Conservation (phyloP, 2,888 invertebrate species). For the Meiosimyza decipiens region DNA sequence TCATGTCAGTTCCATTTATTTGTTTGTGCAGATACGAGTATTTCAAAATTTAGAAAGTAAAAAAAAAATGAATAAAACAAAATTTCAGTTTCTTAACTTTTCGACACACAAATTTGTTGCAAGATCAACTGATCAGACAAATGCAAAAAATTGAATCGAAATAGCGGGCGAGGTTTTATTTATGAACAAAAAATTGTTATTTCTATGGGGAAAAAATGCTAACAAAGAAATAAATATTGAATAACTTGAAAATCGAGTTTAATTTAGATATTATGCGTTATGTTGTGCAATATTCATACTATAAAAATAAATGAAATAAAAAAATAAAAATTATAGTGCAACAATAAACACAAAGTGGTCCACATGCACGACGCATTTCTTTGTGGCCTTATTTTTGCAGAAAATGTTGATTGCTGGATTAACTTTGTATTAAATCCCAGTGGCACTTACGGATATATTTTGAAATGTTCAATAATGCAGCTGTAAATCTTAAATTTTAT, state of each 20-base stretch:
- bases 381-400: no score
- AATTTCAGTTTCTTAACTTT: neutral
- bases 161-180: constrained; percentile 12
- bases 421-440: no score
- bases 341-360: no score
- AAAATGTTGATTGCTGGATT: no score
- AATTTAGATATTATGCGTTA: neutral
- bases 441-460: no score
- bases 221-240: neutral
- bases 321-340: no score
- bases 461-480: no score
- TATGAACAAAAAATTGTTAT: neutral
- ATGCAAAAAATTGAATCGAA: neutral
- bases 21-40: no score
- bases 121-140: constrained; percentile 4
- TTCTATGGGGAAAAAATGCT: neutral
- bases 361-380: no score
- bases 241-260: no score
- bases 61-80: neutral
- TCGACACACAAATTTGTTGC: neutral
- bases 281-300: neutral
- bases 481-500: no score
- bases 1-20: neutral
- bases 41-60: constrained; percentile 9
- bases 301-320: no score